Base-by-base conservation (phyloP, 1,140 invertebrate genomes). In the Pristionchus pacificus region DNA sequence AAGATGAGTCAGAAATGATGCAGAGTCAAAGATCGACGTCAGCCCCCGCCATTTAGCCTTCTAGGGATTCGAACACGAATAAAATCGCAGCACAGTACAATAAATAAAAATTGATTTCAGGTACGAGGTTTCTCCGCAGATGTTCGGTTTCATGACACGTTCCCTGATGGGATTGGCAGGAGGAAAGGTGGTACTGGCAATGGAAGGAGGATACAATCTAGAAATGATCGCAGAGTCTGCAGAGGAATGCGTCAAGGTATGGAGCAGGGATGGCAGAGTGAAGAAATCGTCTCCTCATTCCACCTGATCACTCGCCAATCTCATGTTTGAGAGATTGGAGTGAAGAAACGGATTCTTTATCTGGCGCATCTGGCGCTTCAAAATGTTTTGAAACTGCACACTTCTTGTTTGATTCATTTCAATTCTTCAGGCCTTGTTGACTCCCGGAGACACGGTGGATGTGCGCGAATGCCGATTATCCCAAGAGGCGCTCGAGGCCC, bases 211-310 rank as follows among this genome's bases (percentile, higher is more conserved):
- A 15, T 99, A 98, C 85, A 93, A 98, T 85, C 86, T 98, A 73
- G 88, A 93, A 14, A 90, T 94, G 24, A 95, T 98, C 79, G 96
- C 93, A 87, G 95, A 97, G 87, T 92, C 93, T 69, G 92, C 94
- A n/a, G 92, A 97, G 85, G 93, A 95, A 84, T 97, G 94, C 86
- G 91, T 97, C 49, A 79, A 79, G 74, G 81, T 83, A 71, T 13
- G 38, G 27, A 13, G 2, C 24, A 29, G 27, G 25, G 15, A 25
- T 27, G 31, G 0, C 3, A n/a, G 3, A 19, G 28, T 60, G 2
- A 25, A 25, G 24, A 24, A 24, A 61, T 15, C 60, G 60, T 27
- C 28, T 14, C 14, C 55, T 14, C 14, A 14, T 14, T n/a, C n/a
- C 14, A n/a, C 55, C 55, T 14, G n/a, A 57, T 57, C 14, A 14